phyloP scores from a whole-genome alignment of 2,888 invertebrate species.

The Yponomeuta plumbellus region DNA sequence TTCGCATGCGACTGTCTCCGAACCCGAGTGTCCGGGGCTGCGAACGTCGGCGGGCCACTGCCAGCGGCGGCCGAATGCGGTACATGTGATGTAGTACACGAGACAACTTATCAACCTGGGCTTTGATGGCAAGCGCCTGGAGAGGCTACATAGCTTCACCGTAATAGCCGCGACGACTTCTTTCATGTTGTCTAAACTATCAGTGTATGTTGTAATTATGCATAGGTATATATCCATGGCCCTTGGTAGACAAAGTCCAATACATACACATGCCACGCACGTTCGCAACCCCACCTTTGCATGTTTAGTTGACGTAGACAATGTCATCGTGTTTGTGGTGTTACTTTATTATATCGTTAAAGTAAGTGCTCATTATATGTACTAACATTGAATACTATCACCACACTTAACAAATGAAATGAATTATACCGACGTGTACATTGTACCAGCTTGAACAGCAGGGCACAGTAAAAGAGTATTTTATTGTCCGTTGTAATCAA shows the following conservation, averaged over 20 bases:
- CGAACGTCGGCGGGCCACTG: conserved; percentile 58
- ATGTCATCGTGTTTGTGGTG: conserved; percentile 63
- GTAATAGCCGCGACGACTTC: neutral
- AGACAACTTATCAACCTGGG: conserved; percentile 23
- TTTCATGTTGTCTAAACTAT: neutral
- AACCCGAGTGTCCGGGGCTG: conserved; percentile 71
- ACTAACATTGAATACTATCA: conserved; percentile 3
- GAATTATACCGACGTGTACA: neutral
- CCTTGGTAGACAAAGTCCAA: conserved; percentile 48
- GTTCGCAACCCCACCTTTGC: conserved; percentile 76
- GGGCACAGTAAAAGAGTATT: neutral
- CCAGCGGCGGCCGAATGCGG: conserved; percentile 58
- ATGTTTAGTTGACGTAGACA: conserved; percentile 63
- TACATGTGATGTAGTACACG: conserved; percentile 52
- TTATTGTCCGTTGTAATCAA: neutral
- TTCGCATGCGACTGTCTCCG: conserved; percentile 76
- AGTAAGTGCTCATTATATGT: neutral
- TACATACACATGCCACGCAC: conserved; percentile 59
- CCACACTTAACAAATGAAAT: neutral
- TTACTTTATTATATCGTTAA: conserved; percentile 33
- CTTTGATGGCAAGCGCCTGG: neutral
- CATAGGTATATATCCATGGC: conserved; percentile 27
- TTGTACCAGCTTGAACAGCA: neutral
- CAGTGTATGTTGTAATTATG: neutral
- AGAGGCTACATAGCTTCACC: conserved; percentile 10